Evolutionary conservation across 2,113 vertebrate genomes (phyloP), one percentile per base, ranked within the genome.

Genomic region (Oceanodroma tethys): DNA sequence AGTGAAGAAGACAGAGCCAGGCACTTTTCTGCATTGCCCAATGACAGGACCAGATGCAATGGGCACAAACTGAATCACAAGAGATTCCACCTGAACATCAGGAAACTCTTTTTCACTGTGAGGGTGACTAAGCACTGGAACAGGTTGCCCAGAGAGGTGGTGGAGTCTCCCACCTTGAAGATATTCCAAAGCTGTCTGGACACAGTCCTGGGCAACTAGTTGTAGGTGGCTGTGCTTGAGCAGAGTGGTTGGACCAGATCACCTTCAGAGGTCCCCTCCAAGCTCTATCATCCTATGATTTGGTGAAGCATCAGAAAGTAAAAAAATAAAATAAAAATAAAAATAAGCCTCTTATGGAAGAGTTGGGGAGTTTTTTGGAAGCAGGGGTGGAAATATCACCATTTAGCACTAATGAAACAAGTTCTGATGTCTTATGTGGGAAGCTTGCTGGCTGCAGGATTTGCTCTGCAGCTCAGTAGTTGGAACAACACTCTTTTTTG

Each of bases 281-380:
- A 34, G 10, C 13, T 38, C 10, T 50, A 20, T 50, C 43, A 42
- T 36, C 36, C 43, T 50, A 18, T 12, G 16, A n/a, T 50, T 25
- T 21, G 30, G 3, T 42, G 23, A 65, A 58, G 26, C 11, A 56
- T 55, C n/a, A 42, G 29, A 40, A 72, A n/a, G 25, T 12, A 1
- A 23, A 42, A 42, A 47, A 38, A 47, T n/a, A n/a, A 45, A 36
- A 1, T 18, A 42, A 42, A 47, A 38, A 47, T n/a, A n/a, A 45
- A 36, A 8, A 20, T 32, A 40, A 30, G 3, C 5, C 12, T 38
- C 8, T 42, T 63, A 6, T 62, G 19, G 29, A 63, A 34, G 26
- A 43, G 6, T 22, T 3, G 0, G 9, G 8, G 13, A 9, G 0
- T 15, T 38, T 32, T 60, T 43, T 68, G 15, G 13, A 62, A 76